These are phyloP conservation scores for Hylia prasina DNA, from an alignment of 2,113 vertebrate species.

Conservation along the genomic window DNA sequence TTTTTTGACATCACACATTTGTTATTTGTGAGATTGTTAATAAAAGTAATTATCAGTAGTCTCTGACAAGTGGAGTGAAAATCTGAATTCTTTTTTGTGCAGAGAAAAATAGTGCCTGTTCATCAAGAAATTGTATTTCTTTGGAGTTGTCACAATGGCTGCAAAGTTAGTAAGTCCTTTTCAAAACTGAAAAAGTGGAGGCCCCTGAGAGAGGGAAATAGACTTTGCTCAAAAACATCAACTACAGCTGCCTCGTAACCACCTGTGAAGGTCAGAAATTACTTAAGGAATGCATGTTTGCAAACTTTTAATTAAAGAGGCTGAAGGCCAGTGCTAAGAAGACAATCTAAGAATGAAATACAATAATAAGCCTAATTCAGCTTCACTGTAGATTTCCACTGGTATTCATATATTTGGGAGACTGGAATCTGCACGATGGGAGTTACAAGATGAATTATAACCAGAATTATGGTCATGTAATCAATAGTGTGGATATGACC, in stretches of 20 bases:
- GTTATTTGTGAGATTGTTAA: background rate
- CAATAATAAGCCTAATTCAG: background rate
- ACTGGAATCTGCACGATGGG: background rate
- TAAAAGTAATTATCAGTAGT: background rate
- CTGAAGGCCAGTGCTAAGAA: background rate
- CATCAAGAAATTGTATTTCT: background rate
- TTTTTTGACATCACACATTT: background rate
- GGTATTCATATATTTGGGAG: background rate
- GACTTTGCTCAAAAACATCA: background rate
- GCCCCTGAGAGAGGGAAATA: background rate
- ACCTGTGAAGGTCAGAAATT: conserved; percentile 8
- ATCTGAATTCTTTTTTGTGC: background rate
- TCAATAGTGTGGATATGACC: background rate
- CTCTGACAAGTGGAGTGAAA: background rate
- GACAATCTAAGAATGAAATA: background rate
- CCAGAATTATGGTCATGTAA: background rate
- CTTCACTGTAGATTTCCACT: background rate
- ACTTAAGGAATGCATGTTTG: background rate
- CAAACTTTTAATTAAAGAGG: background rate
- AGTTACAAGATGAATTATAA: background rate
- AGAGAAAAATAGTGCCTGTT: background rate
- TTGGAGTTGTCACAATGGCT: background rate
- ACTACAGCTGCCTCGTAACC: background rate
- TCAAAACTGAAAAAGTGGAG: background rate
- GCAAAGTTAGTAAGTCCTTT: background rate